phyloP scores from a whole-genome alignment of 2,888 invertebrate genomes.

The Pantelozetes paolii region DNA sequence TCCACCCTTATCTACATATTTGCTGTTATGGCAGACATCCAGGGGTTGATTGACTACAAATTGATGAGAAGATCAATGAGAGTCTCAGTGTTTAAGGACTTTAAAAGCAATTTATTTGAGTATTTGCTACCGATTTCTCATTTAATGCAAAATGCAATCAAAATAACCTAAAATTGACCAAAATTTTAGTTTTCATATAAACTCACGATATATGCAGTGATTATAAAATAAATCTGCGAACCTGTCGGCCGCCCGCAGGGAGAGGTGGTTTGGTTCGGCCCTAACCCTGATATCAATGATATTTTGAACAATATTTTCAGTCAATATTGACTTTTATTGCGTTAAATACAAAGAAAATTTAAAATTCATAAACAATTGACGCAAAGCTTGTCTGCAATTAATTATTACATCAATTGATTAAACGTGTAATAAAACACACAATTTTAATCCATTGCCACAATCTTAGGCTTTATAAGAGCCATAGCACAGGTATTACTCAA shows the following conservation, averaged over 20 bases:
- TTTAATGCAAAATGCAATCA: too few species aligned
- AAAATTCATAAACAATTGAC: background rate
- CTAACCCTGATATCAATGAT: slow-evolving; percentile 20
- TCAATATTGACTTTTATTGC: slow-evolving; percentile 35
- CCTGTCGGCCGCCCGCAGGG: slow-evolving; percentile 5
- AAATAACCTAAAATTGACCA: background rate
- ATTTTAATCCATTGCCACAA: too few species aligned
- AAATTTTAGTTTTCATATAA: background rate
- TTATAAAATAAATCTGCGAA: slow-evolving; percentile 18
- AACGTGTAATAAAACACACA: too few species aligned
- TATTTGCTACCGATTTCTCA: background rate
- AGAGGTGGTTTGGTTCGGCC: slow-evolving; percentile 16
- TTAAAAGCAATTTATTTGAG: background rate
- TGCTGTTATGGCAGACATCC: background rate
- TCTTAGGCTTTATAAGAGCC: too few species aligned
- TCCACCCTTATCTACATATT: slow-evolving; percentile 21
- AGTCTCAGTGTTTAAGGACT: background rate
- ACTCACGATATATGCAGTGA: background rate
- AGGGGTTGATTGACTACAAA: background rate
- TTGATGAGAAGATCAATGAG: background rate
- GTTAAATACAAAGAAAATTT: background rate
- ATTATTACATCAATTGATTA: background rate
- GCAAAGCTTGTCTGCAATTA: background rate
- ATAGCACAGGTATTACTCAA: too few species aligned
- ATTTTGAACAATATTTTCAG: slow-evolving; percentile 12